Evolutionary conservation across 2,888 invertebrate genomes (phyloP).

Genomic region (Cynaeus angustus): DNA sequence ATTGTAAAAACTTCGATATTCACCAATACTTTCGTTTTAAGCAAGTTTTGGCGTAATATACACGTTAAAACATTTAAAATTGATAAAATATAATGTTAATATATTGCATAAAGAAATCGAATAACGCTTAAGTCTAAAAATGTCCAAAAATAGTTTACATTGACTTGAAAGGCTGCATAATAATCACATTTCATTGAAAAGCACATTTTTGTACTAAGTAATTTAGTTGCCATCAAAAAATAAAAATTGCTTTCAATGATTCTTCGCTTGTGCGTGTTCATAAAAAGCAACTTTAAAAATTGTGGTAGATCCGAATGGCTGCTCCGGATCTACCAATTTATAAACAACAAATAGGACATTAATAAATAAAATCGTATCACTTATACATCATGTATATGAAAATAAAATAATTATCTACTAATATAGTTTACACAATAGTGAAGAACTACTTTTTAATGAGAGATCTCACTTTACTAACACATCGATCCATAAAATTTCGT

Average conservation of each 20-base stretch:
- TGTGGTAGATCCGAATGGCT: constrained; percentile 5
- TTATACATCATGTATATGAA: constrained; percentile 47
- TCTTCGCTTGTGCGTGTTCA: not conserved
- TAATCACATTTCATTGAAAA: constrained; percentile 61
- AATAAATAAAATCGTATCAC: constrained; percentile 47
- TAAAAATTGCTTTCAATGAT: constrained; percentile 20
- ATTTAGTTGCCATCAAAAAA: constrained; percentile 62
- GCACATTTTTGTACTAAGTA: constrained; percentile 65
- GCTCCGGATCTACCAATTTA: constrained; percentile 21
- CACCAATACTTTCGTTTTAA: constrained; percentile 59
- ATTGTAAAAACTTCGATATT: constrained; percentile 51
- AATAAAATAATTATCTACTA: constrained; percentile 33
- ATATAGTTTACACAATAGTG: constrained; percentile 36
- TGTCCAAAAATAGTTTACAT: constrained; percentile 55
- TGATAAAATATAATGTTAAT: constrained; percentile 29
- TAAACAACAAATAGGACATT: constrained; percentile 52
- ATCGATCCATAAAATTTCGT: constrained; percentile 89
- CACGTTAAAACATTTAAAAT: constrained; percentile 52
- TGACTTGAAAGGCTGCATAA: constrained; percentile 54
- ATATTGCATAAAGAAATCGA: constrained; percentile 19
- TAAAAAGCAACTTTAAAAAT: constrained; percentile 32
- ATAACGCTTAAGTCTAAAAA: constrained; percentile 46
- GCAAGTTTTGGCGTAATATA: constrained; percentile 62
- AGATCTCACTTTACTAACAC: constrained; percentile 88
- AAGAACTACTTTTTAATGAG: constrained; percentile 73